Base-by-base conservation (phyloP, 2,888 invertebrate species). In the Neoaliturus tenellus region DNA sequence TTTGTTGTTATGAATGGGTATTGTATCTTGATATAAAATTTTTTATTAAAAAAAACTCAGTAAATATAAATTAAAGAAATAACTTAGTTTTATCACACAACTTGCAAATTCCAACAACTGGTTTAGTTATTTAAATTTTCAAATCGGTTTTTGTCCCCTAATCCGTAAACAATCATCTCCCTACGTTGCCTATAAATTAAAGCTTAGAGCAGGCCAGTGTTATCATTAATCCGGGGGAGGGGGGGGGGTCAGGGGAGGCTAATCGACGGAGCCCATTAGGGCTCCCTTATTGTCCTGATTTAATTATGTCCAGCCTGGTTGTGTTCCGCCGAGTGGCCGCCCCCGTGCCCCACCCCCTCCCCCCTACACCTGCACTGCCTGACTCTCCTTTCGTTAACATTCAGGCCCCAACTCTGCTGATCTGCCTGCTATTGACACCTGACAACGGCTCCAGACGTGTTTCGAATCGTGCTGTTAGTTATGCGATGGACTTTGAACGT, bases 291-390 rank as follows among this genome's bases (percentile, higher is more conserved):
- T 62, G 62, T 62, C 28, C 62, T 62, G 62, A 62, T 62, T 62
- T 62, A 62, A 62, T 62, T 62, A 62, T 62, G 62, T 62, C 62
- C 62, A 62, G 62, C 62, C 62, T 28, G 28, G 62, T 62, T 62
- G 3, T 20, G 55, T 25, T 12, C 55, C 25, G 62, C 1, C 31
- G 31, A n/a, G n/a, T n/a, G n/a, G 44, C 10, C 44, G 3, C 6
- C 44, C 14, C 6, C 25, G 14, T 23, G 25, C 55, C 23, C 55
- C 55, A 55, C 55, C 55, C n/a, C n/a, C n/a, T n/a, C 44, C 2
- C 6, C 44, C 14, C 6, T 14, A 25, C 20, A 14, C 55, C 23
- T 23, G 23, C 20, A 20, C 55, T 55, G 55, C 23, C 20, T 23
- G 55, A n/a, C n/a, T 39, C 39, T 8, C 51, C 51, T 10, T 62